Evolutionary conservation across 2,797 vertebrate species (phyloP).

Genomic region (Premnoplex brunnescens): DNA sequence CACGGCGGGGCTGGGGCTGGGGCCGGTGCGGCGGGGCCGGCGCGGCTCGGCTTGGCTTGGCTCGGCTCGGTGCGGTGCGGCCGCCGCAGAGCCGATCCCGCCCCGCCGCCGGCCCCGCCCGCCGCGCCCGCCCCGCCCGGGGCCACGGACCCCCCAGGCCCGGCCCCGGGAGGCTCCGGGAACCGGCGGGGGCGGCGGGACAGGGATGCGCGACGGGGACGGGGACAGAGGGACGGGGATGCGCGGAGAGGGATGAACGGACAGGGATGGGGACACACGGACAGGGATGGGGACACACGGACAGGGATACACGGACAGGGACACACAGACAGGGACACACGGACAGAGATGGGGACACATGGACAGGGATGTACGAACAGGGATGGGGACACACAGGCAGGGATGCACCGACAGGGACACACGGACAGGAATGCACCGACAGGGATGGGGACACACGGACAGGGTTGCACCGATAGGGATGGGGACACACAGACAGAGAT

Average conservation of each 20-base stretch:
- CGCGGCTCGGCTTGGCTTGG: background rate
- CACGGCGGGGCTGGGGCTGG: background rate
- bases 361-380: background rate
- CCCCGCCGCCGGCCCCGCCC: background rate
- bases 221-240: background rate
- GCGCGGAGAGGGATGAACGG: background rate
- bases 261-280: background rate
- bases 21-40: background rate
- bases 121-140: conserved; percentile 15
- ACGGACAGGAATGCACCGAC: too few relatives aligned
- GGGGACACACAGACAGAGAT: too few relatives aligned
- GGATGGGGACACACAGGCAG: background rate
- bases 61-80: background rate
- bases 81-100: conserved; percentile 22
- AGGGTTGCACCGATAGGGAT: too few relatives aligned
- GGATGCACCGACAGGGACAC: too few relatives aligned
- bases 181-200: too few relatives aligned
- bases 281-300: background rate
- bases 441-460: too few relatives aligned
- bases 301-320: too few relatives aligned
- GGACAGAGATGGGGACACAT: background rate
- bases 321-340: background rate
- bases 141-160: background rate
- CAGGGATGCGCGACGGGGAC: background rate
- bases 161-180: background rate